Evolutionary conservation across 2,113 vertebrate species (phyloP).

Genomic region (Ellobius talpinus): DNA sequence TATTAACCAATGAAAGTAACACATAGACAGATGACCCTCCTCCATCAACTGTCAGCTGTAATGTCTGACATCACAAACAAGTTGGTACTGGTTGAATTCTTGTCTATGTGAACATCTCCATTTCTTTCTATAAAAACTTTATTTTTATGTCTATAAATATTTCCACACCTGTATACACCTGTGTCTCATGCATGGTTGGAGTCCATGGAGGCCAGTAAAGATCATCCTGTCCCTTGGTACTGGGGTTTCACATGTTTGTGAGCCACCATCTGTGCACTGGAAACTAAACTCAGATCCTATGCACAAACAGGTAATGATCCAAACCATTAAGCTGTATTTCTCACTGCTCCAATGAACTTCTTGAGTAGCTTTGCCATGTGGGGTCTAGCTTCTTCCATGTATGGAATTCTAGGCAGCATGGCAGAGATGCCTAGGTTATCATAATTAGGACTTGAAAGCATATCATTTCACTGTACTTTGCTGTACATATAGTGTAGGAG

Average conservation of each 20-base stretch:
- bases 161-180: neutral
- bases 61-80: neutral
- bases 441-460: neutral
- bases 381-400: neutral
- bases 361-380: neutral
- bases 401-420: neutral
- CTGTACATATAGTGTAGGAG: neutral
- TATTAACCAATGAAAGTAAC: no score
- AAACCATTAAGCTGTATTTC: neutral
- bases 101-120: neutral
- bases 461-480: neutral
- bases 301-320: neutral
- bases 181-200: neutral
- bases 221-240: neutral
- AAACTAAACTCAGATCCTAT: neutral
- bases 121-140: neutral
- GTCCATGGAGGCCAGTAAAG: neutral
- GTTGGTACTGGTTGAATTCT: neutral
- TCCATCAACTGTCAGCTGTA: neutral
- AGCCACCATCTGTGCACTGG: neutral
- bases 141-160: neutral
- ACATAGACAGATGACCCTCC: no score
- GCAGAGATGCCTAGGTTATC: neutral
- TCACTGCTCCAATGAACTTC: neutral
- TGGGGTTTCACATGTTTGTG: neutral